phyloP scores from a whole-genome alignment of 2,888 invertebrate genomes.

The Chaitophorus viminalis region DNA sequence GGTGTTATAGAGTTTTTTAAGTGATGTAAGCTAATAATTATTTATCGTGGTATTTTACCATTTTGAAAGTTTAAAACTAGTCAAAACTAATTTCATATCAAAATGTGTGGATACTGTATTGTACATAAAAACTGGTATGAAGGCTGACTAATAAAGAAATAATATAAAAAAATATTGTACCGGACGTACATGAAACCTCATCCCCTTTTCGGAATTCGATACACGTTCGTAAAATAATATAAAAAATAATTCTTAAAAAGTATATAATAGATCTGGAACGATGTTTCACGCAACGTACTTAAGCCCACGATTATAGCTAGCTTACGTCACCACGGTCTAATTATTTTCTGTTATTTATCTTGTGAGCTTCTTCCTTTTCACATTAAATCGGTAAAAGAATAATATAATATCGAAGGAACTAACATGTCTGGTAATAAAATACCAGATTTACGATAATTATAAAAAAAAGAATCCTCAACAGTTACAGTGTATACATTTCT shows the following conservation, averaged over 20 bases:
- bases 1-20: too few relatives aligned
- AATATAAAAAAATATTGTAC: background rate
- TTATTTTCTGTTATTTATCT: slow-evolving; percentile 17
- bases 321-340: slow-evolving; percentile 7
- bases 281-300: background rate
- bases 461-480: too few relatives aligned
- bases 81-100: too few relatives aligned
- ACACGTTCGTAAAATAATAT: slow-evolving; percentile 20
- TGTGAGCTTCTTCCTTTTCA: background rate
- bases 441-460: too few relatives aligned
- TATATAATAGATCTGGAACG: background rate
- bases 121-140: background rate
- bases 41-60: too few relatives aligned
- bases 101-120: background rate
- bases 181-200: slow-evolving; percentile 28
- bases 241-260: slow-evolving; percentile 8
- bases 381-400: background rate
- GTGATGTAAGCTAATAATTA: too few relatives aligned
- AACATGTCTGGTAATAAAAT: background rate
- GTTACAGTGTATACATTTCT: too few relatives aligned
- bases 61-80: too few relatives aligned
- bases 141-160: background rate
- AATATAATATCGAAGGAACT: background rate
- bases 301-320: slow-evolving; percentile 27
- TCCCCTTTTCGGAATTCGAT: slow-evolving; percentile 32